phyloP scores from a whole-genome alignment of 2,888 invertebrate genomes.

The Drosophila putrida region DNA sequence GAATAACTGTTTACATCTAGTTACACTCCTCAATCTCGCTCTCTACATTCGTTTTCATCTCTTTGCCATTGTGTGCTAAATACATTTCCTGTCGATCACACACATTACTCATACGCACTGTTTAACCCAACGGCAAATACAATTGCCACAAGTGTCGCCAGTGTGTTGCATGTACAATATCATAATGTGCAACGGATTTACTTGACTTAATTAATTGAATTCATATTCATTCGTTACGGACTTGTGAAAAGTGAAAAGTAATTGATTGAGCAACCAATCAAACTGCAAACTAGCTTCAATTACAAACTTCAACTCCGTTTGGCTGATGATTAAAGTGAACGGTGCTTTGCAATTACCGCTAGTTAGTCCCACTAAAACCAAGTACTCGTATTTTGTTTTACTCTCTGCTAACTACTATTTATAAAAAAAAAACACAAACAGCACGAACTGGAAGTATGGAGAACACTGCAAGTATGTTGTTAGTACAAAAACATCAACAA shows the following conservation, averaged over 20 bases:
- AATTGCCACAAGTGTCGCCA: slow-evolving; percentile 26
- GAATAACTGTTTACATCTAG: slow-evolving; percentile 63
- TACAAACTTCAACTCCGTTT: slow-evolving; percentile 8
- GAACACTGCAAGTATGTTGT: slow-evolving; percentile 91
- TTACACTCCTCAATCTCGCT: slow-evolving; percentile 18
- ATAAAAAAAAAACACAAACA: not conserved
- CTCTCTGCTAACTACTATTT: not conserved
- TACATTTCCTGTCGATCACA: slow-evolving; percentile 64
- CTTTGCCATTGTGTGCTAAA: slow-evolving; percentile 75
- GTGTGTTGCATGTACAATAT: slow-evolving; percentile 8
- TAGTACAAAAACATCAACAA: not conserved
- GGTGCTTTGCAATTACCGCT: slow-evolving; percentile 18
- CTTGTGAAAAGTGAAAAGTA: slow-evolving; percentile 55
- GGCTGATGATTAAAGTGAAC: slow-evolving; percentile 60
- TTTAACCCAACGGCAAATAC: slow-evolving; percentile 51
- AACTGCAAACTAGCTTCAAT: slow-evolving; percentile 28
- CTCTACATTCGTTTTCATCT: not conserved
- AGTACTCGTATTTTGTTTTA: slow-evolving; percentile 3
- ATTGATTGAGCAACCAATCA: slow-evolving; percentile 18
- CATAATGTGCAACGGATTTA: no score
- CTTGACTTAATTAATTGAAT: slow-evolving; percentile 64
- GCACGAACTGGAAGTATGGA: slow-evolving; percentile 90
- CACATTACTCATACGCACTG: slow-evolving; percentile 78
- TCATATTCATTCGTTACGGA: slow-evolving; percentile 24
- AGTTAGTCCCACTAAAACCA: slow-evolving; percentile 18